Base-by-base conservation (phyloP, 2,888 invertebrate genomes). In the Argyra leucocephala region DNA sequence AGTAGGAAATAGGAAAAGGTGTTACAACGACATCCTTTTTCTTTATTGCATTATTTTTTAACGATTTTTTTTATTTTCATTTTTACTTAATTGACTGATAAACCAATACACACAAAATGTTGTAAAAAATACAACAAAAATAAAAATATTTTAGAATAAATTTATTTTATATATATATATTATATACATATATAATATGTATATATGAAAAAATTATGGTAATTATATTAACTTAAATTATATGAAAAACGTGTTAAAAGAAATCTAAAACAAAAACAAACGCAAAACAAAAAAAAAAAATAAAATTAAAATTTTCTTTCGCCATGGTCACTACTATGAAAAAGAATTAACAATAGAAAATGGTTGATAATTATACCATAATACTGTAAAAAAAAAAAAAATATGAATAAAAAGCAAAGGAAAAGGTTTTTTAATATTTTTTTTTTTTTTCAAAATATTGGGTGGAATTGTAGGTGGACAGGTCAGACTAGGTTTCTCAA, bases 201-300 rank as follows among this genome's bases (percentile, higher is more conserved):
- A 12, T 48, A 18, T 48, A 48, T 48, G 48, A 48, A 48, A 48
- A 18, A 48, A 48, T 48, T 48, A 48, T 48, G 48, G 48, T 48
- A 48, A 48, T 48, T 48, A n/a, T n/a, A 48, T 48, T 48, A 48
- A 48, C 48, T 48, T n/a, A 48, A 48, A 48, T 48, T 48, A 48
- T n/a, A 48, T n/a, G 18, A 1, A n/a, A 15, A 48, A 48, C 48
- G 48, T 48, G 48, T 48, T 48, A 48, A 48, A 18, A 15, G 18
- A 48, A 37, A 48, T 18, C 5, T 18, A 48, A 48, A 48, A 48
- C 5, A 12, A 48, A 9, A 48, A 48, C 15, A 48, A 12, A 12
- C 4, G 48, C 18, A 48, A 15, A 48, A 48, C 15, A 15, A 37
- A 37, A 9, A 37, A 3, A 37, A 37, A 15, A 48, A 15, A 18